Percentiles rank a stretch among this genome's conserved stretches.
Conservation (phyloP, 2,797 vertebrate species). For the Tadarida brasiliensis region DNA sequence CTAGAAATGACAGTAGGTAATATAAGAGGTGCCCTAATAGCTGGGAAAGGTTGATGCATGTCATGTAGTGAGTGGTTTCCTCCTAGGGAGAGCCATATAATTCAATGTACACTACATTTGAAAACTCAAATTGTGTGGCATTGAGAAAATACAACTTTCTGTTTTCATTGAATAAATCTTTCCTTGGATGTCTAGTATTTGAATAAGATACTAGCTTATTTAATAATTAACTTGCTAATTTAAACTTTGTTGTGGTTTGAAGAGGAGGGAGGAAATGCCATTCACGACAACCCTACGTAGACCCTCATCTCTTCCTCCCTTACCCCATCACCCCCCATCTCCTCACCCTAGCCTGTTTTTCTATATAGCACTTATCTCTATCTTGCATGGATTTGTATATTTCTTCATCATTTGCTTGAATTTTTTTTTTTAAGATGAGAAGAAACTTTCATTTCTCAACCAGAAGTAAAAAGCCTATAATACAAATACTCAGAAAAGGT, state of each 20-base stretch:
- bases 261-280: neutral
- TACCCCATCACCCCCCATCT: neutral
- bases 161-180: slow-evolving; percentile 52
- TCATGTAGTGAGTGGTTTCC: neutral
- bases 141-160: neutral
- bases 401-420: slow-evolving; percentile 34
- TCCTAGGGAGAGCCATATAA: neutral
- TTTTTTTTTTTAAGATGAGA: slow-evolving; percentile 23
- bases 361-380: neutral
- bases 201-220: neutral
- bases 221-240: slow-evolving; percentile 22
- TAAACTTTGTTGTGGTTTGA: neutral
- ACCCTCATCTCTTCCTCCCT: neutral
- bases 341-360: neutral
- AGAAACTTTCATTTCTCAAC: slow-evolving; percentile 7
- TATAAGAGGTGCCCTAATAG: neutral
- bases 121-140: neutral
- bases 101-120: neutral
- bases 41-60: neutral
- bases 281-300: neutral
- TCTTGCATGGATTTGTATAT: neutral
- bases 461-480: slow-evolving; percentile 50
- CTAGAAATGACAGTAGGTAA: neutral
- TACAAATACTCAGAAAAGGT: slow-evolving; percentile 47
- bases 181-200: neutral